A percentile compares a stretch with the other conserved stretches of the same genome.
phyloP scores from a whole-genome alignment of 2,888 invertebrate genomes.

The Periphyllus acericola region DNA sequence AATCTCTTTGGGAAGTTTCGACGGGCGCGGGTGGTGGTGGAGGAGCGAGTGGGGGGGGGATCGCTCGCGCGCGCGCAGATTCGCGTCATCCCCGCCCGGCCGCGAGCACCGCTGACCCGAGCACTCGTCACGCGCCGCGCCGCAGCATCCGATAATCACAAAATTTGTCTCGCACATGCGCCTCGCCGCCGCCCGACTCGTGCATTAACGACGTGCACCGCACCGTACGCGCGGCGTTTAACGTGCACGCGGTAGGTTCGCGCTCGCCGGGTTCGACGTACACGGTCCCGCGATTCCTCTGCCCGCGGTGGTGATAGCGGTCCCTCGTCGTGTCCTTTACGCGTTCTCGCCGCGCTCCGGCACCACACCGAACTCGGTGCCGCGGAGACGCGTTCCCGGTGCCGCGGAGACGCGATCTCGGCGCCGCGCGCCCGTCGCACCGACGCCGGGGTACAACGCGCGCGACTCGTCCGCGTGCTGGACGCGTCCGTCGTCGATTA shows the following conservation, averaged over 20 bases:
- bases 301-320: too few relatives aligned
- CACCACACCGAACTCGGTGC: not conserved
- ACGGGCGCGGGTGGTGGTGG: not conserved
- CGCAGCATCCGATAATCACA: conserved; percentile 49
- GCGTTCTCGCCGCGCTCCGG: not conserved
- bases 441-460: not conserved
- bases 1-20: not conserved
- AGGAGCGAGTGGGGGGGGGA: not conserved
- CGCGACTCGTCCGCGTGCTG: not conserved
- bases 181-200: not conserved
- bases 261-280: too few relatives aligned
- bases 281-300: too few relatives aligned
- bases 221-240: too few relatives aligned
- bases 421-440: not conserved
- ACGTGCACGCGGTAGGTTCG: not conserved
- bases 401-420: too few relatives aligned
- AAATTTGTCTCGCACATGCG: conserved; percentile 40
- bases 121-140: not conserved
- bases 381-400: not conserved
- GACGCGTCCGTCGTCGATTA: not conserved
- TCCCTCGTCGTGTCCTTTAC: not conserved
- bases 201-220: not conserved
- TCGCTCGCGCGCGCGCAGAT: not conserved
- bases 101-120: not conserved
- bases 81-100: not conserved